Percentiles rank a stretch among this genome's conserved stretches.
Conservation (phyloP, 2,113 vertebrate genomes). For the Psilopsiagon aurifrons region DNA sequence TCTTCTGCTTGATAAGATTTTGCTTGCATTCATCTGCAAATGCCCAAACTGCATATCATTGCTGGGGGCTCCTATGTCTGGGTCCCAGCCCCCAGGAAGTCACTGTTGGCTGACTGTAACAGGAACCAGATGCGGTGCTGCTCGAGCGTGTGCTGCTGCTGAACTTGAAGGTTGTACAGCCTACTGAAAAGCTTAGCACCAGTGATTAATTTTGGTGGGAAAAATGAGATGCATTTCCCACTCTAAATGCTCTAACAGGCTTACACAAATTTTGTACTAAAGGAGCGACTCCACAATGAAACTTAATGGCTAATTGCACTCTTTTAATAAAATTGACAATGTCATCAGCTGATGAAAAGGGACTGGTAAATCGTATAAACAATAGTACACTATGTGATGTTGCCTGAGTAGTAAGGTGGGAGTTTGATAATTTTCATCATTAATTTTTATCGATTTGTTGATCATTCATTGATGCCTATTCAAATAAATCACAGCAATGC, state of each 20-base stretch:
- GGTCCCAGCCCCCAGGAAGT: fast-evolving
- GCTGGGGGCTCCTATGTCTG: background rate
- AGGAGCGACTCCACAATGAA: background rate
- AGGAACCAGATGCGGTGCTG: background rate
- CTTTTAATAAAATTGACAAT: constrained; percentile 24
- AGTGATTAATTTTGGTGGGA: background rate
- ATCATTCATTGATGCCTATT: background rate
- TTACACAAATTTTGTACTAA: background rate
- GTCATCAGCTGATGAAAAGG: background rate
- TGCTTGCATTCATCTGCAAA: background rate
- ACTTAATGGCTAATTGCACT: constrained; percentile 43
- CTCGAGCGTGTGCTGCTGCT: fast-evolving
- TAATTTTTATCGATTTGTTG: constrained; percentile 53
- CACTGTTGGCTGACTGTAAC: fast-evolving
- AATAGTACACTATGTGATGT: background rate
- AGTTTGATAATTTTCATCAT: background rate
- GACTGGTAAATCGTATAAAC: background rate
- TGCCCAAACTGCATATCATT: fast-evolving
- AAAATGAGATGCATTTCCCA: background rate
- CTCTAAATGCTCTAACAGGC: background rate
- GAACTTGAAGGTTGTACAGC: fast-evolving
- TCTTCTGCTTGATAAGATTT: background rate
- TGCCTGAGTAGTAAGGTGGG: background rate
- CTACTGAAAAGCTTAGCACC: fast-evolving
- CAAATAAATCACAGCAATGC: background rate